Evolutionary conservation across 2,113 vertebrate genomes (phyloP), one percentile per base, ranked within the genome.

Genomic region (Solenodon paradoxus): DNA sequence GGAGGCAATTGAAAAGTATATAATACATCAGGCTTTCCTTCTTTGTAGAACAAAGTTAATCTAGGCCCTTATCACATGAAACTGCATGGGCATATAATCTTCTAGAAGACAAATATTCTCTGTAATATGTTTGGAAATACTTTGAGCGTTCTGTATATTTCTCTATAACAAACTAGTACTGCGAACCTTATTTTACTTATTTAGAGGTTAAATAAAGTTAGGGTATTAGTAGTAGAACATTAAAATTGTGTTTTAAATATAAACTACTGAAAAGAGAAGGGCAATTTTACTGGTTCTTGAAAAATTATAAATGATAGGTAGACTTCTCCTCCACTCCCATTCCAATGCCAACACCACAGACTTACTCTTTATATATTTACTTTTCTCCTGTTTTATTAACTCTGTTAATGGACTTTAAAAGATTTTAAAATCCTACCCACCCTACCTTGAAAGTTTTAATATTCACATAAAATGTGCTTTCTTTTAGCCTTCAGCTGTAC

Each of bases 91-190:
- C n/a, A 30, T 47, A 81, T 69, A 86, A 95, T 96, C 95, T 96
- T 80, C 61, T 69, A 55, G 80, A 80, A 93, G 94, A 92, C 89
- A 94, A 95, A 49, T 80, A 42, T 92, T 97, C 90, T 5, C 69
- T 40, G 17, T 87, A 35, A 69, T 97, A 68, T 12, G 13, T 53
- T 92, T 93, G 90, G 88, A 94, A 97, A 97, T 88, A 49, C 95
- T 79, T 96, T 97, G 97, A 94, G 95, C 57, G 91, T 83, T 53
- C 9, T 61, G 20, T 20, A 38, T 85, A 28, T 19, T 15, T 92
- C 49, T 2, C 42, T 35, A 59, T 71, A 55, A 81, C 20, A 68
- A 42, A 93, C 95, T 32, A 2, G 40, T 30, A 7, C 7, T 11
- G 2, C 1, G 3, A 57, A 55, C 53, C 2, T 40, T 32, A 2